Base-by-base conservation (phyloP, 2,888 invertebrate species). In the Leucoma salicis region DNA sequence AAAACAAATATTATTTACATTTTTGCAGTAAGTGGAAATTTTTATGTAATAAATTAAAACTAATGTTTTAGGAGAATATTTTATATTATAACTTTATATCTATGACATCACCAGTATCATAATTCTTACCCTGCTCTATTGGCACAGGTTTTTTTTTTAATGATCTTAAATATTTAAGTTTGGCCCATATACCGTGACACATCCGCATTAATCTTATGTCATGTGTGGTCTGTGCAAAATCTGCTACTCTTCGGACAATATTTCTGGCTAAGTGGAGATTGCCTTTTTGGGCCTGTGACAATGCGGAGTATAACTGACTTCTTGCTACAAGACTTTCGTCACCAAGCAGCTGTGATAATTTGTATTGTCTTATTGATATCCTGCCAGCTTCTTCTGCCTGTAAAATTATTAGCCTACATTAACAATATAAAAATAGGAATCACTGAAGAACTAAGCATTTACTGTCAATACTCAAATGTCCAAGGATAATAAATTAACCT, bases 101-200 rank as follows among this genome's bases (percentile, higher is more conserved):
- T 42, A 48, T 57, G 13, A 60, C 61, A 41, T 66, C 65, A 15
- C 31, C 52, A 6, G 45, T 44, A 36, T 51, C 49, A 49, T 53
- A 52, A 41, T 42, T 45, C 14, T 52, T 57, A 45, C 45, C 50
- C 39, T 55, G 42, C 28, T 21, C 27, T 14, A 34, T 16, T 7
- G 4, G 8, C 1, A 0, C 4, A 2, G 55, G 12, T 18, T 33
- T 46, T 18, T 69, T 59, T 16, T 66, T 74, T 18, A 73, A 45
- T 14, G 55, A 58, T 42, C 76, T 75, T 49, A 89, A 68, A 63
- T 95, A 95, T 58, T 92, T 92, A 18, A 96, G 80, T 66, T 96
- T 96, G 0, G 94, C 91, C 96, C 97, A 97, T 43, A 97, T 94
- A 29, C 97, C 97, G 51, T 92, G 91, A 70, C 97, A 96, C 96